phyloP scores from a whole-genome alignment of 2,888 invertebrate genomes.

The Lochmaea crataegi region DNA sequence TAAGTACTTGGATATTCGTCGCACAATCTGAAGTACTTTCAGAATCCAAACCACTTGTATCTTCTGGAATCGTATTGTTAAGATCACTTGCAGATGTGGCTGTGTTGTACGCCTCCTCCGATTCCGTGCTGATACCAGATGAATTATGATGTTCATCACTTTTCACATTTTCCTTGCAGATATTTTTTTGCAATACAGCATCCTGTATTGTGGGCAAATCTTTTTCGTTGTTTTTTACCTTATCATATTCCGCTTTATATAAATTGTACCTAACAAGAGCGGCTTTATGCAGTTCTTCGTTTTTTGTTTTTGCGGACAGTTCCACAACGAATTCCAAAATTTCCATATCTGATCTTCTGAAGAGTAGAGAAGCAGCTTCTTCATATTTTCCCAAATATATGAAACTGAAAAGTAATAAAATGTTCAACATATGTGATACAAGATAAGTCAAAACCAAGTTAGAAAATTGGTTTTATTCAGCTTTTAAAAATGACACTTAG shows the following conservation, averaged over 20 bases:
- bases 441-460: too few relatives aligned
- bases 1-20: not conserved
- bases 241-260: slow-evolving; percentile 32
- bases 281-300: slow-evolving; percentile 56
- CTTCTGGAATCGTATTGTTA: not conserved
- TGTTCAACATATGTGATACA: not conserved
- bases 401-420: slow-evolving; percentile 64
- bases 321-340: slow-evolving; percentile 71
- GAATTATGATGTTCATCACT: not conserved
- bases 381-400: slow-evolving; percentile 70
- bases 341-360: slow-evolving; percentile 68
- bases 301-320: slow-evolving; percentile 69
- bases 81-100: not conserved
- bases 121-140: not conserved
- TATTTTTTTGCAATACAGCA: not conserved
- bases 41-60: not conserved
- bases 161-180: not conserved
- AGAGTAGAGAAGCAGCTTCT: slow-evolving; percentile 72
- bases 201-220: slow-evolving; percentile 15
- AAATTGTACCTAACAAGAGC: slow-evolving; percentile 46
- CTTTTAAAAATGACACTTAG: too few relatives aligned
- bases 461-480: too few relatives aligned
- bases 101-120: not conserved
- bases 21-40: not conserved
- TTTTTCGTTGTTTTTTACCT: slow-evolving; percentile 1